These are phyloP conservation scores for Urocolius indicus DNA, from an alignment of 2,113 vertebrate species.

Conservation along the genomic window DNA sequence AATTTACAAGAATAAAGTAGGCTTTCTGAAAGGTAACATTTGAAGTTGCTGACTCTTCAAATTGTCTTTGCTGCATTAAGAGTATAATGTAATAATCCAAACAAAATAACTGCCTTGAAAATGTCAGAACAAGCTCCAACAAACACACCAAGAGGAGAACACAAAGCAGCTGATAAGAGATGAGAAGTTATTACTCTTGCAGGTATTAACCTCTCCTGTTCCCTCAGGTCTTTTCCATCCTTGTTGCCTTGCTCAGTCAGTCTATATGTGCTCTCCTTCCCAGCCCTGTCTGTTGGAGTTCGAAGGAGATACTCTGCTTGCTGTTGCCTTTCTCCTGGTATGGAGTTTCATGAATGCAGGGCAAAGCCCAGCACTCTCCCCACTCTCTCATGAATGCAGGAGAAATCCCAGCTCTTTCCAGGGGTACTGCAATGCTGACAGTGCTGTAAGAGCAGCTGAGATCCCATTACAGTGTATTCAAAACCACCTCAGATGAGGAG, in stretches of 20 bases:
- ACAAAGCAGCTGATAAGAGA: background rate
- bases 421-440: accelerated
- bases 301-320: background rate
- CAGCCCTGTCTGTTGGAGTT: background rate
- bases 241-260: background rate
- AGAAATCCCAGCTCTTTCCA: background rate
- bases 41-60: constrained; percentile 23
- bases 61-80: background rate
- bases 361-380: background rate
- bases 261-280: accelerated
- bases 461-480: background rate
- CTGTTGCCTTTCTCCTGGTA: background rate
- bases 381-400: background rate
- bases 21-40: background rate
- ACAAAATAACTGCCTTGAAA: background rate
- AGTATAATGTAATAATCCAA: background rate
- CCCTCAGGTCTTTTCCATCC: background rate
- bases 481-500: background rate
- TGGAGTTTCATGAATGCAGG: background rate
- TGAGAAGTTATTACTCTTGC: background rate
- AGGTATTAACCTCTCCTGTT: background rate
- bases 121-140: background rate
- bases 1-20: background rate
- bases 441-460: background rate
- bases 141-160: background rate